Percentiles rank a stretch among this genome's conserved stretches.
phyloP scores from a whole-genome alignment of 2,797 vertebrate genomes.

The Molothrus aeneus region DNA sequence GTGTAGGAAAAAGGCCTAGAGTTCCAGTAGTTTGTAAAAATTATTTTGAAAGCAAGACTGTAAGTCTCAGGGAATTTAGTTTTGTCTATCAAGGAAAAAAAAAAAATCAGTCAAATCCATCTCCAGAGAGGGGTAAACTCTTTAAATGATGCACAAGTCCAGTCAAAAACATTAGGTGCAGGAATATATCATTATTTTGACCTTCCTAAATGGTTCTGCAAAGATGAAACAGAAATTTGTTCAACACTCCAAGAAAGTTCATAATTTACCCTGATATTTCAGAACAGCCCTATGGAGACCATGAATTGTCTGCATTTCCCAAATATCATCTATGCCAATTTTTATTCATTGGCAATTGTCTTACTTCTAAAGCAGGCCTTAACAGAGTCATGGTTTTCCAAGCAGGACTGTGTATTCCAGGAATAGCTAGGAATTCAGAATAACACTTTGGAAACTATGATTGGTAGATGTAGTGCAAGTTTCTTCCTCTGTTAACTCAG shows the following conservation, averaged over 20 bases:
- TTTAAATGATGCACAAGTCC: not conserved
- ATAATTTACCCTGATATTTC: not conserved
- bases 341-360: not conserved
- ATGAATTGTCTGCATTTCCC: not conserved
- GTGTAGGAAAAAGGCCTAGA: not conserved
- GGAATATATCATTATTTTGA: not conserved
- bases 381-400: not conserved
- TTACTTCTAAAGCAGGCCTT: not conserved
- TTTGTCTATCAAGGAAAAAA: not conserved
- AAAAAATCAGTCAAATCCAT: not conserved
- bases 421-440: not conserved
- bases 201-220: not conserved
- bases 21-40: not conserved
- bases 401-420: not conserved
- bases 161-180: not conserved
- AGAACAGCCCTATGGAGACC: not conserved
- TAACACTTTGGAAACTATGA: not conserved
- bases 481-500: not conserved
- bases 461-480: not conserved
- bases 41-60: not conserved
- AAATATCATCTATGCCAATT: not conserved
- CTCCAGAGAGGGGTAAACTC: not conserved
- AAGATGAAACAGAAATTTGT: not conserved
- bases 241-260: not conserved
- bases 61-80: not conserved